Conservation (phyloP, 2,797 vertebrate species). For the Catharus ustulatus region DNA sequence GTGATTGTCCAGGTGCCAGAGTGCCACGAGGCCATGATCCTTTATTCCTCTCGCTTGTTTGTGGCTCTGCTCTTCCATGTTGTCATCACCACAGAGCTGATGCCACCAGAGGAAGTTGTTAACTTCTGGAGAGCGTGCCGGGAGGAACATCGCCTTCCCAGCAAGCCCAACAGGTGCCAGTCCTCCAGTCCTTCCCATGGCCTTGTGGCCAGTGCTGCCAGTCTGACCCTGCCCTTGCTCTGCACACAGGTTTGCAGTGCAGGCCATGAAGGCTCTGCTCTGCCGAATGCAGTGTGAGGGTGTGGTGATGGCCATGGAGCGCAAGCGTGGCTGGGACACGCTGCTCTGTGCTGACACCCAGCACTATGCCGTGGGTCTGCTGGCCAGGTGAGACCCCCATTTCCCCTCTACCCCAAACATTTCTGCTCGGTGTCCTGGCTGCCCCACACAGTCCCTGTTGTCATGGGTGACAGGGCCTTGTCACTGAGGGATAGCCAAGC, state of each 20-base stretch:
- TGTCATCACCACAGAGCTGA: neutral
- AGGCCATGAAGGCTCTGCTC: neutral
- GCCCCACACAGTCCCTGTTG: too few relatives aligned
- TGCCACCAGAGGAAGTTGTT: neutral
- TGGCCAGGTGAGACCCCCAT: neutral
- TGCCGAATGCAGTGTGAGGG: neutral
- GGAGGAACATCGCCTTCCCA: neutral
- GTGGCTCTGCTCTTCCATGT: neutral
- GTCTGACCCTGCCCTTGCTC: neutral
- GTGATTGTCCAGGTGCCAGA: neutral
- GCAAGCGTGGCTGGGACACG: neutral
- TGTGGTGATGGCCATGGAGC: neutral
- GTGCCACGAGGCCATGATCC: accelerated
- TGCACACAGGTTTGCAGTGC: neutral
- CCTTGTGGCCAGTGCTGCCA: neutral
- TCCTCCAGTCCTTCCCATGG: neutral
- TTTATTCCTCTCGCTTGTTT: neutral
- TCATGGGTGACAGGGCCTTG: too few relatives aligned
- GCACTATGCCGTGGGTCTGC: neutral
- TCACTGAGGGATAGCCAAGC: too few relatives aligned
- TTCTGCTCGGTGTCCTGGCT: too few relatives aligned
- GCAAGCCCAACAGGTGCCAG: neutral
- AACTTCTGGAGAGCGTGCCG: neutral
- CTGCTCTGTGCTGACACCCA: neutral
- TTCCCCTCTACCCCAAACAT: too few relatives aligned